Base-by-base conservation (phyloP, 2,113 vertebrate genomes). In the Chunga burmeisteri region DNA sequence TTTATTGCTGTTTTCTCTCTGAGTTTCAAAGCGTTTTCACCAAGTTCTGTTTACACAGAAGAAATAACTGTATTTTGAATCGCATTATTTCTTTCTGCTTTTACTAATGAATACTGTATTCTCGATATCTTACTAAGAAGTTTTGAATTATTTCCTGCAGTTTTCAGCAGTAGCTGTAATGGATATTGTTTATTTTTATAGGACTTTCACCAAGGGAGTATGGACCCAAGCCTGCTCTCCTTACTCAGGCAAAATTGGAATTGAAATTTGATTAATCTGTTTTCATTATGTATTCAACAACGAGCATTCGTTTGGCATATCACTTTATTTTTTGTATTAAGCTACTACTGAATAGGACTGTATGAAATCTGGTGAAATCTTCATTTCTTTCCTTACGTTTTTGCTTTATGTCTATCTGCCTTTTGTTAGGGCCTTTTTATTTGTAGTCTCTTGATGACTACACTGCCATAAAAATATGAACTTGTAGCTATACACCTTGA, bases 211-310 rank as follows among this genome's bases (percentile, higher is more conserved):
- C 62, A 93, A 87, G 93, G 62, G 78, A 96, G 73, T 91, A 25
- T 53, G 73, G 70, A 77, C 62, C 50, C 74, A 80, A 87, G 59
- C 84, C 91, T 91, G 59, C 71, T 95, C 42, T 95, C 95, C 86
- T 96, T 95, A 93, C 91, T 96, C 87, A 91, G 95, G 91, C 94
- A 94, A 78, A 97, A 94, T 49, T 91, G 81, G 62, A 87, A 53
- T 5, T 88, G 71, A 85, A 52, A 92, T 83, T 85, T 44, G 46
- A 72, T 77, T 88, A 74, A 67, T 25, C 32, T 11, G 11, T 68
- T 90, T 73, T 62, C 38, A 23, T 89, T 72, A 42, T 18, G 5
- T 82, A 19, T 70, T 85, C 70, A 66, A 21, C 72, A 79, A 30
- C 32, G 38, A 59, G 36, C 61, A 38, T 22, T 92, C 3, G 0